Percentiles rank a stretch among this genome's conserved stretches.
These are phyloP conservation scores for Connochaetes taurinus DNA, from an alignment of 2,113 vertebrate species.

Conservation along the genomic window DNA sequence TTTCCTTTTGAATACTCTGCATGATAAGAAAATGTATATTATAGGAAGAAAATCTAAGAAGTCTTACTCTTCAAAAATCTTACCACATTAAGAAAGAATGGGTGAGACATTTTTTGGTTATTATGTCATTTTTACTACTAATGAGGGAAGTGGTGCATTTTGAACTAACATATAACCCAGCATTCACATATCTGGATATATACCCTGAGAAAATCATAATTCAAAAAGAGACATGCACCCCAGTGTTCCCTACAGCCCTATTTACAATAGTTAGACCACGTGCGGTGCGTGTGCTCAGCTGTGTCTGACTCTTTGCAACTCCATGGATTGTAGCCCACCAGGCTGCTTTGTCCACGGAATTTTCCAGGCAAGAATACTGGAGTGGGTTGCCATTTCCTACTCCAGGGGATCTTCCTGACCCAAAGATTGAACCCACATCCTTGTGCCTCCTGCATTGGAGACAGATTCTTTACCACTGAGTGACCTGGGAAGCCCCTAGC, in stretches of 20 bases:
- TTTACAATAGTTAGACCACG: background rate
- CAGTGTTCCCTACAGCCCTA: background rate
- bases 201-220: background rate
- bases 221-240: background rate
- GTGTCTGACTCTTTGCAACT: background rate
- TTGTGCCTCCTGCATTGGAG: background rate
- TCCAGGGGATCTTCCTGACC: background rate
- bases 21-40: background rate
- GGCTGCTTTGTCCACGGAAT: background rate
- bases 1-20: background rate
- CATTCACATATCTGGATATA: background rate
- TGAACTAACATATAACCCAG: background rate
- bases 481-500: background rate
- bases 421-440: background rate
- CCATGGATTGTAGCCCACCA: background rate
- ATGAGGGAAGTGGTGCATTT: background rate
- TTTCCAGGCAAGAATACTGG: background rate
- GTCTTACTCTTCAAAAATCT: background rate
- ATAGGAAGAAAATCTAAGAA: background rate
- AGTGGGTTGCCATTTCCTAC: background rate
- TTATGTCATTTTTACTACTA: background rate
- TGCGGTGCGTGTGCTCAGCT: background rate
- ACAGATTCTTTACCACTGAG: background rate
- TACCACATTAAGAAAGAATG: background rate
- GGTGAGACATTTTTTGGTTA: background rate